phyloP scores from a whole-genome alignment of 1,140 invertebrate species.

The Caenorhabditis briggsae region DNA sequence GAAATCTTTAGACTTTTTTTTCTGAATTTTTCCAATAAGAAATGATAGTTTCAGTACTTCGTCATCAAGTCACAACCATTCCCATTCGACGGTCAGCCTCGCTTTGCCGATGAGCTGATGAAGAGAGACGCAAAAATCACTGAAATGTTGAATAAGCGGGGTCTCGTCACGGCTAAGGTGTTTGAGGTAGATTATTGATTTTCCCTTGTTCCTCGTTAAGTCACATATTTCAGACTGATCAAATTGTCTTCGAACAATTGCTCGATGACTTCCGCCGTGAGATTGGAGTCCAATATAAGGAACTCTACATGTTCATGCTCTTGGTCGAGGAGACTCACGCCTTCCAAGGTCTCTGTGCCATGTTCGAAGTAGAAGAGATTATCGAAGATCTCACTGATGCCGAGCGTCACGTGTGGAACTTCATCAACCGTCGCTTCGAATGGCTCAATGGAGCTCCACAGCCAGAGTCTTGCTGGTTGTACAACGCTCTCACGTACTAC shows the following conservation, averaged over 20 bases:
- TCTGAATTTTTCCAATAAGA: not conserved
- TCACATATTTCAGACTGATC: not conserved
- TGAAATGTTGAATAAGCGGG: not conserved
- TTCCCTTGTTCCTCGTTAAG: no score
- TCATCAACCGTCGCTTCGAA: not conserved
- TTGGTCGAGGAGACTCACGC: not conserved
- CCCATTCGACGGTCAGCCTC: not conserved
- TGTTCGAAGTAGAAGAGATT: not conserved
- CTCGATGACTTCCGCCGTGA: not conserved
- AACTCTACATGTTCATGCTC: not conserved
- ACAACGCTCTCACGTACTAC: not conserved
- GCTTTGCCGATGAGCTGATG: not conserved
- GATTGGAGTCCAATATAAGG: not conserved
- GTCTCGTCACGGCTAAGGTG: not conserved
- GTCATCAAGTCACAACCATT: conserved; percentile 6
- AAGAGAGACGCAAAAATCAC: not conserved
- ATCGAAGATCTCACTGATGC: not conserved
- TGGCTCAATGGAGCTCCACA: not conserved
- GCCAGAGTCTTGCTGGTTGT: not conserved
- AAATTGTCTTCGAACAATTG: not conserved
- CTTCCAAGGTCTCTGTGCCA: not conserved
- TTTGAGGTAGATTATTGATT: not conserved
- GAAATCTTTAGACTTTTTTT: no score
- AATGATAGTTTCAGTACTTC: not conserved
- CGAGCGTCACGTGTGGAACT: not conserved